These are phyloP conservation scores for Diphyllodes magnificus DNA, from an alignment of 2,113 vertebrate species.

Conservation along the genomic window DNA sequence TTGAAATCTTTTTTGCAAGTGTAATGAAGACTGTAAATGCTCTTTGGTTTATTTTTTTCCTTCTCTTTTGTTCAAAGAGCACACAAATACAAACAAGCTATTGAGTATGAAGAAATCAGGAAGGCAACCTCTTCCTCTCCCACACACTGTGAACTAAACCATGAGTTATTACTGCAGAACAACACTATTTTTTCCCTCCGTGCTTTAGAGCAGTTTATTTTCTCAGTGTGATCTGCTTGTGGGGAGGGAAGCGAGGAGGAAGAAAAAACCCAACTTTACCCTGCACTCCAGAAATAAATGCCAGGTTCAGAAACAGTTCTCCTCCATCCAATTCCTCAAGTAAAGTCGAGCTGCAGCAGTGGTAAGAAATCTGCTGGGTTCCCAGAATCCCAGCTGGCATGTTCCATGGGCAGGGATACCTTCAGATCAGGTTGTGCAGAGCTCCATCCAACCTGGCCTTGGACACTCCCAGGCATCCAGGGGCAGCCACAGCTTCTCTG, in stretches of 20 bases:
- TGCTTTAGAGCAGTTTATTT: conserved; percentile 21
- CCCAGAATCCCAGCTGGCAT: not conserved
- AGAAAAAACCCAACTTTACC: not conserved
- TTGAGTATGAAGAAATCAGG: conserved; percentile 5
- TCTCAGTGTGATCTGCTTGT: conserved; percentile 13
- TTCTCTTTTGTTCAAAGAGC: not conserved
- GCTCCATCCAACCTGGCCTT: not conserved
- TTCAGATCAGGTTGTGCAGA: not conserved
- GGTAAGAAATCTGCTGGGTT: not conserved
- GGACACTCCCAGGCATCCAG: not conserved
- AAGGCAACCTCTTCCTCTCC: conserved; percentile 25
- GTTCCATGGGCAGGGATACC: not conserved
- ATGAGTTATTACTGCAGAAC: not conserved
- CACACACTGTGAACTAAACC: conserved; percentile 22
- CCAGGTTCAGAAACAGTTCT: not conserved
- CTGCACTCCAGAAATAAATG: not conserved
- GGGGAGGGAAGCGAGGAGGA: not conserved
- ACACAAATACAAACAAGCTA: not conserved
- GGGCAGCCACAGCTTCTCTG: not conserved
- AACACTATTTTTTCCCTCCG: not conserved
- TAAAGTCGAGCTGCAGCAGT: not conserved
- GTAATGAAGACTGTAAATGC: not conserved
- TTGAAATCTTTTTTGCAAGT: not conserved
- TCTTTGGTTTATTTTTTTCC: not conserved
- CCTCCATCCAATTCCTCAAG: not conserved